Base-by-base conservation (phyloP, 2,797 vertebrate genomes). In the Ctenopoma kingsleyae region DNA sequence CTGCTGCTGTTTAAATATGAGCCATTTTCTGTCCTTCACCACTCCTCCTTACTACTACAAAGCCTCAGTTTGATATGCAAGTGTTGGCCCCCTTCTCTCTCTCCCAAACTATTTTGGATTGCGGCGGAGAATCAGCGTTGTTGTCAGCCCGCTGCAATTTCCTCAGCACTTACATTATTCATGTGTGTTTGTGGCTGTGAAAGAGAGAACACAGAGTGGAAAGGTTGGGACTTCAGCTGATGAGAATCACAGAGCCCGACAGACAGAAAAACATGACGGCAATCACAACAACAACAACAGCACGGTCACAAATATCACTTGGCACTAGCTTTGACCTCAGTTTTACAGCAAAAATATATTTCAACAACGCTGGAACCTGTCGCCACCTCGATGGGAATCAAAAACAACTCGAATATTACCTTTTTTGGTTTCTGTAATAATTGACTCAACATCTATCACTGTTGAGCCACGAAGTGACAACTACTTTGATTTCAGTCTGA, bases 101-200 rank as follows among this genome's bases (percentile, higher is more conserved):
- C 52, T 15, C 67, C 22, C 62, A 70, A 78, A 83, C 78, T 75
- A 83, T 81, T 88, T 80, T 74, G 82, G 85, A 89, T 82, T 85
- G 83, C 44, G 43, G 64, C 12, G n/a, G 62, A 50, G 81, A 87
- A 88, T 89, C 84, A 74, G 82, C 47, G 25, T 36, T 16, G 73
- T 83, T 76, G 85, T 88, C 80, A 82, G 74, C 76, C 82, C 15
- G 74, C 68, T 67, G 68, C 84, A 86, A 87, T 90, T 87, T 86
- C 83, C 86, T 76, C 54, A 0, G 54, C 67, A 58, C 78, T 85
- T 89, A 64, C 80, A 92, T 89, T 87, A 91, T 90, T 87, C 85
- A 82, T 87, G 78, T 67, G 74, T 61, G 81, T 72, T 13, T 74
- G 53, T 49, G 57, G 3, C 8, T 41, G 23, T 32, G 77, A 38